Conservation (phyloP, 2,113 vertebrate genomes). For the Daubentonia madagascariensis region DNA sequence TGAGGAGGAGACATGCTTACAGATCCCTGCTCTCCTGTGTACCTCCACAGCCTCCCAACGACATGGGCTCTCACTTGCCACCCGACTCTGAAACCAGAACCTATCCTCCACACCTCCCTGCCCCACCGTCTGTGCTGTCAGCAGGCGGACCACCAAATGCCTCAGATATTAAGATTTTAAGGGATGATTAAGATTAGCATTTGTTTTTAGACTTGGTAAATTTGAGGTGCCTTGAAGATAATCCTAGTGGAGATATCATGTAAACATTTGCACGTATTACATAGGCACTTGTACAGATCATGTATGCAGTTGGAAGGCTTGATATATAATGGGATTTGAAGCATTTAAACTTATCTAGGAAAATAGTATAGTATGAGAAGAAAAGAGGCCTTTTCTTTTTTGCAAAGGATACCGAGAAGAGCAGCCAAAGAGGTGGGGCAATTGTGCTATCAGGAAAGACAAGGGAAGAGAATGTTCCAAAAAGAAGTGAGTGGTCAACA, state of each 20-base stretch:
- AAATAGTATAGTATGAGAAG: neutral
- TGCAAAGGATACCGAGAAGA: neutral
- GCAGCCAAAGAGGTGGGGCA: neutral
- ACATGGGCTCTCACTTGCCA: too few species aligned
- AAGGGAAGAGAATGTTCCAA: neutral
- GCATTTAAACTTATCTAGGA: neutral
- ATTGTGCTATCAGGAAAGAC: neutral
- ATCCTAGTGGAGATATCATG: neutral
- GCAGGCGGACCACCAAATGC: too few species aligned
- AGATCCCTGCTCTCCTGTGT: too few species aligned
- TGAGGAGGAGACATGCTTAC: too few species aligned
- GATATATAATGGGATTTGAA: neutral
- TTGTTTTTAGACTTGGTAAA: neutral
- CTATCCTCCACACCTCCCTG: too few species aligned
- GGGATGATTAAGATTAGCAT: neutral
- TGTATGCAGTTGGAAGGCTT: neutral
- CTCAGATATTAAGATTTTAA: neutral
- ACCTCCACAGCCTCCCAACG: too few species aligned
- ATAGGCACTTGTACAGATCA: neutral
- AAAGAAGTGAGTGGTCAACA: neutral
- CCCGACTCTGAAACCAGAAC: too few species aligned
- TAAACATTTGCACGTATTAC: neutral
- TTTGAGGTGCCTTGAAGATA: neutral
- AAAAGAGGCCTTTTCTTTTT: neutral
- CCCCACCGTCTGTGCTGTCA: too few species aligned